Base-by-base conservation (phyloP, 2,113 vertebrate species). In the Crotalus helleri region DNA sequence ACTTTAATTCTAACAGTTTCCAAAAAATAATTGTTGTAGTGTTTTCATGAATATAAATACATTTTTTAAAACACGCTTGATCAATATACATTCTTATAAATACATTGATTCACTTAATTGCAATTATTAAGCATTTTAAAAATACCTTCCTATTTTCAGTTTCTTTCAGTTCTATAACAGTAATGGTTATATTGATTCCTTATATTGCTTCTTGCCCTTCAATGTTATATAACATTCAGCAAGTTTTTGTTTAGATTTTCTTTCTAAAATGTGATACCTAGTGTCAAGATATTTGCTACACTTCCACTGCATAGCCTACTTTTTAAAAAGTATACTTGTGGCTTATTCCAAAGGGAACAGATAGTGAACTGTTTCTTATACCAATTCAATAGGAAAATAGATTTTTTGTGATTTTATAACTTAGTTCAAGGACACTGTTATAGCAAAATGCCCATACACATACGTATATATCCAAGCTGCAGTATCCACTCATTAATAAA, bases 41-140 rank as follows among this genome's bases (percentile, higher is more conserved):
- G 5, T 53, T 44, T 90, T 86, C 92, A 93, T 90, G 87, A 90
- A 59, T 54, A 26, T 81, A 55, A 87, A 91, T n/a, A 54, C 26
- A 46, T 46, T 54, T 85, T 57, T 21, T 2, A 26, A 59, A 44
- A 89, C 15, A 26, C 19, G 44, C 58, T 46, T 29, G 69, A 9
- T 49, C 61, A 88, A 29, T 54, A 86, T 23, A 33, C 55, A 85
- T 39, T 74, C 69, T 39, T n/a, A 11, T 81, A 9, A 92, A 39
- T n/a, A 2, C 23, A 23, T 5, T 87, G 59, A 21, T 12, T 21
- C 29, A 54, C 11, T 55, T 89, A 64, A 46, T n/a, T 23, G 15
- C 54, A 64, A 53, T n/a, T 88, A n/a, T 49, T 89, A 89, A n/a
- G 2, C 29, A 81, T 58, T 85, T 91, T 44, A 29, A 53, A 87